Evolutionary conservation across 2,888 invertebrate genomes (phyloP).

Genomic region (Ophonus ardosiacus): DNA sequence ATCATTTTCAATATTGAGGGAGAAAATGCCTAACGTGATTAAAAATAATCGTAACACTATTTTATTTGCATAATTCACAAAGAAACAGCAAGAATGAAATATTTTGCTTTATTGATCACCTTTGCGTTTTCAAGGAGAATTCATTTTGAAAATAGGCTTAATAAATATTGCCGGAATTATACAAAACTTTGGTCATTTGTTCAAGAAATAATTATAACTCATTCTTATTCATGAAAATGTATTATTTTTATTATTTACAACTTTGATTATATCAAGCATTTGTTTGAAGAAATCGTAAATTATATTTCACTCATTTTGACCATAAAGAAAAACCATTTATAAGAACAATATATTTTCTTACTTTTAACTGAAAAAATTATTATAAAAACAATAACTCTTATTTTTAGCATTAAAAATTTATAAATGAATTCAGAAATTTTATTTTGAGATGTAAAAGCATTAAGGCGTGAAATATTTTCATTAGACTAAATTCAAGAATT

Average conservation of each 20-base stretch:
- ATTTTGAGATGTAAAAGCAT: too few relatives aligned
- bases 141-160: conserved; percentile 25
- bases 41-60: conserved; percentile 54
- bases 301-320: neutral
- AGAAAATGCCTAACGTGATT: conserved; percentile 50
- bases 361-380: too few relatives aligned
- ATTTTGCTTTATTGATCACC: conserved; percentile 32
- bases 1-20: conserved; percentile 59
- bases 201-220: conserved; percentile 36
- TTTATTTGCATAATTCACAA: conserved; percentile 55
- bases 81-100: conserved; percentile 10
- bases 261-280: conserved; percentile 7
- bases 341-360: neutral
- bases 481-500: too few relatives aligned
- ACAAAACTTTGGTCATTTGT: conserved; percentile 30
- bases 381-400: too few relatives aligned
- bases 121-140: conserved; percentile 17
- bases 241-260: conserved; percentile 46
- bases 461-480: too few relatives aligned
- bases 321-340: neutral
- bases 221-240: conserved; percentile 34
- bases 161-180: conserved; percentile 27
- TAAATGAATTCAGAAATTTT: too few relatives aligned
- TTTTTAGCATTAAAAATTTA: too few relatives aligned
- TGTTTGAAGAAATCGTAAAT: conserved; percentile 18